phyloP scores from a whole-genome alignment of 1,140 invertebrate species.

The Heterodera schachtii region DNA sequence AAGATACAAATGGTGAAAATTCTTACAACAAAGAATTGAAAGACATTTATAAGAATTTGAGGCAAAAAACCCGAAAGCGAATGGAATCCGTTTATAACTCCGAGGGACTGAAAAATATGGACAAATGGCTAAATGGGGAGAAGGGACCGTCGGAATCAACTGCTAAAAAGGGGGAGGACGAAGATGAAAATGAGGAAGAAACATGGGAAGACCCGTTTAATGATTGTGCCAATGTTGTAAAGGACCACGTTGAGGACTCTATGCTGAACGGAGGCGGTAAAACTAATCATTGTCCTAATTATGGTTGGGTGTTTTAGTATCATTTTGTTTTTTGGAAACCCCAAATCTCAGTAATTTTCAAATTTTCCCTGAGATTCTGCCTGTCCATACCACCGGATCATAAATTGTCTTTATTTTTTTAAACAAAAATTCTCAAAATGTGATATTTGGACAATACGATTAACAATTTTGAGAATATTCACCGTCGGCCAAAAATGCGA shows the following conservation, averaged over 20 bases:
- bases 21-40: not conserved
- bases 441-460: no score
- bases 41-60: not conserved
- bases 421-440: no score
- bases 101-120: not conserved
- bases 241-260: not conserved
- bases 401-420: no score
- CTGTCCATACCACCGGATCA: no score
- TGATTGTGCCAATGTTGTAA: not conserved
- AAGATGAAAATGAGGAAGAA: not conserved
- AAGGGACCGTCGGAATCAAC: not conserved
- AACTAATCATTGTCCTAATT: no score
- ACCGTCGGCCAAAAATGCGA: no score
- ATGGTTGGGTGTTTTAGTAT: no score
- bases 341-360: no score
- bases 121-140: not conserved
- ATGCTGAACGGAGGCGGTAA: no score
- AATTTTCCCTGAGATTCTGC: no score
- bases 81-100: not conserved
- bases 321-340: no score
- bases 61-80: not conserved
- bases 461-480: no score
- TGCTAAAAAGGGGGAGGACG: not conserved
- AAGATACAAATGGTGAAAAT: not conserved
- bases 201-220: not conserved